Percentiles rank a stretch among this genome's conserved stretches.
Evolutionary conservation across 2,113 vertebrate genomes (phyloP).

Genomic region (Entelurus aequoreus): DNA sequence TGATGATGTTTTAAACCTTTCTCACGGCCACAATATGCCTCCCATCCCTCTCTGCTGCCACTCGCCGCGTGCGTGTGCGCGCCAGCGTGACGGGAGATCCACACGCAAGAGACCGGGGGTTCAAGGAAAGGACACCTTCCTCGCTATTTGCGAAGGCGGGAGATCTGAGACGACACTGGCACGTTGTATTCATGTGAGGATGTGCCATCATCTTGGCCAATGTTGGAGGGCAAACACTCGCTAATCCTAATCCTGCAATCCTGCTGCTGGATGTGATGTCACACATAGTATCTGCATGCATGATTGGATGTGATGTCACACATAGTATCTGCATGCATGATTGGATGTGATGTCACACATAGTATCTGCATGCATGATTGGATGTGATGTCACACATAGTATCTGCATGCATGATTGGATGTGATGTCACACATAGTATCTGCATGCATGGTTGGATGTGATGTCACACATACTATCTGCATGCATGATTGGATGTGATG

Average conservation of each 20-base stretch:
- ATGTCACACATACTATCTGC: conserved; percentile 2
- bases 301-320: not conserved
- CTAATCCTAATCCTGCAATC: conserved; percentile 15
- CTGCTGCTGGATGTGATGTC: not conserved
- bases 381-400: conserved; percentile 1
- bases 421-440: conserved; percentile 2
- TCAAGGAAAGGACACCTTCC: conserved; percentile 15
- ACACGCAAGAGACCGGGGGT: conserved; percentile 37
- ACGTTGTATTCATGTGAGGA: conserved; percentile 11
- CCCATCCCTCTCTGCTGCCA: conserved; percentile 64
- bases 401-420: not conserved
- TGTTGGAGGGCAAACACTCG: conserved; percentile 9
- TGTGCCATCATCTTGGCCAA: conserved; percentile 8
- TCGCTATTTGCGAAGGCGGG: conserved; percentile 13
- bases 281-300: not conserved
- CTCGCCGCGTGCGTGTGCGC: conserved; percentile 34
- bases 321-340: too few relatives aligned
- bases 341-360: not conserved
- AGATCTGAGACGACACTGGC: conserved; percentile 10
- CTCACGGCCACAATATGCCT: conserved; percentile 66
- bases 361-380: not conserved
- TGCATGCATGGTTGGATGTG: not conserved
- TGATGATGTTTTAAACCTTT: conserved; percentile 70
- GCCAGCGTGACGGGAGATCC: conserved; percentile 27
- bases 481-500: not conserved